Conservation (phyloP, 2,797 vertebrate genomes). For the Microtus obscurus region DNA sequence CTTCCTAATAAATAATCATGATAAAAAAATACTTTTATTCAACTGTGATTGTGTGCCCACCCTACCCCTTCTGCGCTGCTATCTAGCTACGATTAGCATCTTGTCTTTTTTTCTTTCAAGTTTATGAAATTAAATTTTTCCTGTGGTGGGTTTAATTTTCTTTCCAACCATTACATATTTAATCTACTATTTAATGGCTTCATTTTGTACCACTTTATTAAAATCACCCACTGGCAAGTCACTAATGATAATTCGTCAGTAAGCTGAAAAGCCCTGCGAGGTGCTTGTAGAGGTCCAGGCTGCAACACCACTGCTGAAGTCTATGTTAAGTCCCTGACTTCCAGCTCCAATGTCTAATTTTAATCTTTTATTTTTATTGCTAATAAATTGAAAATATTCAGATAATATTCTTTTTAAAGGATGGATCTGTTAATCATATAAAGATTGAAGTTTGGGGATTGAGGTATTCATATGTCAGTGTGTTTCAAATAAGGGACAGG, state of each 20-base stretch:
- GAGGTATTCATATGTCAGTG: background rate
- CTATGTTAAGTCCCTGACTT: background rate
- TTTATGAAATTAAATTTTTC: constrained; percentile 44
- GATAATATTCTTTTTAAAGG: background rate
- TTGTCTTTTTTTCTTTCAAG: background rate
- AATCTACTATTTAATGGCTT: background rate
- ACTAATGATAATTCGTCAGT: background rate
- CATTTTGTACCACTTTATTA: background rate
- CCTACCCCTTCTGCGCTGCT: fast-evolving
- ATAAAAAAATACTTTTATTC: background rate
- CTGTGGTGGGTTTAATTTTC: background rate
- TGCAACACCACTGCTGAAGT: background rate
- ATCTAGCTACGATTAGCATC: background rate
- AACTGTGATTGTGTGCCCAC: background rate
- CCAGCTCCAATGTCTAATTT: background rate
- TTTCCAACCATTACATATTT: background rate
- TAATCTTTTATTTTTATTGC: constrained; percentile 1
- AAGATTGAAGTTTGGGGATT: background rate
- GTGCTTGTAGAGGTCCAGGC: background rate
- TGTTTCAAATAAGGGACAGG: background rate
- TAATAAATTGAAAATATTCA: constrained; percentile 39
- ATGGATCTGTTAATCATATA: background rate
- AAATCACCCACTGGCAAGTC: background rate
- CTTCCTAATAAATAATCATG: background rate
- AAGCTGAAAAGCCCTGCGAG: background rate